phyloP scores from a whole-genome alignment of 2,113 vertebrate species.

The Osmerus eperlanus region DNA sequence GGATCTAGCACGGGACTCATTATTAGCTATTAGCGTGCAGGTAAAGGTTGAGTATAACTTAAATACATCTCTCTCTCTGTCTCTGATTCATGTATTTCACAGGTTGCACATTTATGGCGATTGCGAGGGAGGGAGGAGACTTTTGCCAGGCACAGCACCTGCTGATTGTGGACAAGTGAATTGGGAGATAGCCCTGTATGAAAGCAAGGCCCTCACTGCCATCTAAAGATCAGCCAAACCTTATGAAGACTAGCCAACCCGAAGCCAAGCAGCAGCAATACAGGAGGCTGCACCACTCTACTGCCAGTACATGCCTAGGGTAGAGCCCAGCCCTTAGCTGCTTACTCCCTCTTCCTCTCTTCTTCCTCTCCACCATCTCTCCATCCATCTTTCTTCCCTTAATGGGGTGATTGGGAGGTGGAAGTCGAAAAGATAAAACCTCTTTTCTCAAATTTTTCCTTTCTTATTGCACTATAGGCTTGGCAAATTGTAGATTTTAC shows the following conservation, averaged over 20 bases:
- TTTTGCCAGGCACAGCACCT: slow-evolving; percentile 99
- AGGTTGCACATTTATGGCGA: slow-evolving; percentile 97
- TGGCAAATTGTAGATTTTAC: not conserved
- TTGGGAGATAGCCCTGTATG: slow-evolving; percentile 51
- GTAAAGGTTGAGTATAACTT: not conserved
- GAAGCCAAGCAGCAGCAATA: slow-evolving; percentile 45
- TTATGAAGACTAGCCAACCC: slow-evolving; percentile 61
- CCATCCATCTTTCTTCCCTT: slow-evolving; percentile 34
- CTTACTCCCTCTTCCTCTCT: slow-evolving; percentile 13
- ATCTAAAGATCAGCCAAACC: slow-evolving; percentile 39
- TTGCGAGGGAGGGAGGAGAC: slow-evolving; percentile 93
- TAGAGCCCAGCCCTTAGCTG: slow-evolving; percentile 27
- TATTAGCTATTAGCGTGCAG: too few relatives aligned
- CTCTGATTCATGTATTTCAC: slow-evolving; percentile 58
- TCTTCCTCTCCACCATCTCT: slow-evolving; percentile 24
- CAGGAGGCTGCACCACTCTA: slow-evolving; percentile 27
- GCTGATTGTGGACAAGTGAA: slow-evolving; percentile 94
- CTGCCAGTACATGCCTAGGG: slow-evolving; percentile 42
- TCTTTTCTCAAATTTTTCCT: not conserved
- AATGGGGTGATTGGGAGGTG: slow-evolving; percentile 59
- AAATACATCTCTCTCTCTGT: slow-evolving; percentile 9
- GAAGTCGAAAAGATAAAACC: slow-evolving; percentile 57
- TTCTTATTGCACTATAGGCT: slow-evolving; percentile 46
- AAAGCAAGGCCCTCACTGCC: slow-evolving; percentile 49
- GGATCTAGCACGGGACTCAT: too few relatives aligned